Conservation (phyloP, 2,113 vertebrate species). For the Phodopus roborovskii region DNA sequence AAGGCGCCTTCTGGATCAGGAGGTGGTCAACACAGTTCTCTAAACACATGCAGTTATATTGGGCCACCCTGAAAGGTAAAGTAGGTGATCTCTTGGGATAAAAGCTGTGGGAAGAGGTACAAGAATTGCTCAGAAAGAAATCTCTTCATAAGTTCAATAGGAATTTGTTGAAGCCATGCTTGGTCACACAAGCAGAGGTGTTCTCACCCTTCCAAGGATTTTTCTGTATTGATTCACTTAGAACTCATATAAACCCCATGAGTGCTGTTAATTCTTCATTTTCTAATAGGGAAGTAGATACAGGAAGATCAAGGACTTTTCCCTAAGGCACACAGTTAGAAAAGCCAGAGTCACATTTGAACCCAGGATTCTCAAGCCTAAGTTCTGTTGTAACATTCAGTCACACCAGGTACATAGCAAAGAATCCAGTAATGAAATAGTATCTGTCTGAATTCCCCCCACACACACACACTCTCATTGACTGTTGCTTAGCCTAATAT, state of each 20-base stretch:
- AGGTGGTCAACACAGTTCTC: not conserved
- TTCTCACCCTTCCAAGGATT: not conserved
- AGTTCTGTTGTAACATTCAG: not conserved
- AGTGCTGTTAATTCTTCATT: not conserved
- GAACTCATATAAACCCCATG: not conserved
- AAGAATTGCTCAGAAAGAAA: not conserved
- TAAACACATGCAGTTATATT: not conserved
- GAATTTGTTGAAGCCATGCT: not conserved
- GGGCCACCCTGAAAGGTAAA: not conserved
- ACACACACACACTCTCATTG: too few relatives aligned
- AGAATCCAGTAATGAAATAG: too few relatives aligned
- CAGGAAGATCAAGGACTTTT: not conserved
- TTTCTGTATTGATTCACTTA: not conserved
- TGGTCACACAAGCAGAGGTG: not conserved
- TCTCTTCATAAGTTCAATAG: not conserved
- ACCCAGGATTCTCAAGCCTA: not conserved
- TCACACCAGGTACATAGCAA: not conserved
- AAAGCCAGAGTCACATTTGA: not conserved
- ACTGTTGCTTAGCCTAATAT: not conserved
- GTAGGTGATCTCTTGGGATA: too few relatives aligned
- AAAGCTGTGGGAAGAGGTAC: not conserved
- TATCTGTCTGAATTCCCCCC: not conserved
- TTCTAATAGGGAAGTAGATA: not conserved
- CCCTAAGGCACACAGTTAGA: not conserved
- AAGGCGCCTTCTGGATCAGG: not conserved